Evolutionary conservation across 2,888 invertebrate genomes (phyloP).

Genomic region (Busseola fusca): DNA sequence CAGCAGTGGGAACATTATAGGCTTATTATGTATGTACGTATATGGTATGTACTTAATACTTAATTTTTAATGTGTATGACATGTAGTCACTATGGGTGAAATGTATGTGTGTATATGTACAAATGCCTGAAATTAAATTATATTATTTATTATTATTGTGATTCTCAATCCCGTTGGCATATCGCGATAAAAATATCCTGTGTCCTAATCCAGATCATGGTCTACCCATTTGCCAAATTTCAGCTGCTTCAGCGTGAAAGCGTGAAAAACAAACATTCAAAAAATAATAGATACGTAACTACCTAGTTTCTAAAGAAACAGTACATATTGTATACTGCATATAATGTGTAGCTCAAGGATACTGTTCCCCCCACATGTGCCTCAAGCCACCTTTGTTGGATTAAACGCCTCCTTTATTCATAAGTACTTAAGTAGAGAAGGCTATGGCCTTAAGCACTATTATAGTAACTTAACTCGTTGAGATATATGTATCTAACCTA

Average conservation of each 20-base stretch:
- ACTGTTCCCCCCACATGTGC: conserved; percentile 7
- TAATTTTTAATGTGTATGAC: too few relatives aligned
- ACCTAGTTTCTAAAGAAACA: neutral
- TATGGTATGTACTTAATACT: too few relatives aligned
- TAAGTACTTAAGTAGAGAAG: conserved; percentile 30
- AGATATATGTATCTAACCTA: conserved; percentile 1
- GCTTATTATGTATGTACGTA: too few relatives aligned
- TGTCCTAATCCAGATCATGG: neutral
- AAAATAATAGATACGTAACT: neutral
- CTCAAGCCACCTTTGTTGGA: conserved; percentile 25
- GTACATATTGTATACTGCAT: conserved; percentile 8
- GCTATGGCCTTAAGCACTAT: conserved; percentile 12
- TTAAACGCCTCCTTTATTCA: conserved; percentile 29
- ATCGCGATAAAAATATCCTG: neutral
- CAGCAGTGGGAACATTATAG: too few relatives aligned
- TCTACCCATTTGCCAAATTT: neutral
- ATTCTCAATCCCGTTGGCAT: neutral
- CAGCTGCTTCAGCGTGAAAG: neutral
- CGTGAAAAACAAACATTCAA: neutral
- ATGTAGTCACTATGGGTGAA: too few relatives aligned
- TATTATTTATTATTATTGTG: too few relatives aligned
- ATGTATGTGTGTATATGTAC: too few relatives aligned
- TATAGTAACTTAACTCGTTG: conserved; percentile 9
- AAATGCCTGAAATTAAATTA: too few relatives aligned
- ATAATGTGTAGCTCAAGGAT: conserved; percentile 11